phyloP scores from a whole-genome alignment of 2,888 invertebrate genomes.

The Brenthis ino region DNA sequence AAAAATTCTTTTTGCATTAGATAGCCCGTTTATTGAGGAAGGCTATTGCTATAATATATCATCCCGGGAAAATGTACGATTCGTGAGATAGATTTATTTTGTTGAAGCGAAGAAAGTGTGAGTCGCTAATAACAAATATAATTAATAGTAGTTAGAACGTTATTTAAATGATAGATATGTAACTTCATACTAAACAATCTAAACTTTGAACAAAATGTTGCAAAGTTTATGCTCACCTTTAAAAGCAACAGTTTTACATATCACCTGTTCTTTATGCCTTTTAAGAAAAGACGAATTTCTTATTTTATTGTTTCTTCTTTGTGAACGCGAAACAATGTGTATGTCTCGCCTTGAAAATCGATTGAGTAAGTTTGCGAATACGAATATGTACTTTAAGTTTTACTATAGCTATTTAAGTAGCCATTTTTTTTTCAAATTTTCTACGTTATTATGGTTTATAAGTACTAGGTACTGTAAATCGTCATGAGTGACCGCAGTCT shows the following conservation, averaged over 20 bases:
- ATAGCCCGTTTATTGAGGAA: too few relatives aligned
- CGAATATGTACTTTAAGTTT: not conserved
- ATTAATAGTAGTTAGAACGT: too few relatives aligned
- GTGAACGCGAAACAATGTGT: conserved; percentile 31
- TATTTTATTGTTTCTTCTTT: conserved; percentile 27
- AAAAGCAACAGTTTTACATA: conserved; percentile 1
- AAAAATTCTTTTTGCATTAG: too few relatives aligned
- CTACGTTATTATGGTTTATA: not conserved
- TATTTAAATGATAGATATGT: not conserved
- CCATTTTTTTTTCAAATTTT: conserved; percentile 3
- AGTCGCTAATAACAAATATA: too few relatives aligned
- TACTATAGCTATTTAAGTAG: conserved; percentile 6
- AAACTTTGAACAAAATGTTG: not conserved
- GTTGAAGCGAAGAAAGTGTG: too few relatives aligned
- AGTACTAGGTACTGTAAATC: conserved; percentile 16
- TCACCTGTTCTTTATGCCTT: conserved; percentile 20
- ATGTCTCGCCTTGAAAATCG: conserved; percentile 57
- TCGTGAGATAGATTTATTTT: too few relatives aligned
- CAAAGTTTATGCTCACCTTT: not conserved
- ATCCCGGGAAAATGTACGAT: too few relatives aligned
- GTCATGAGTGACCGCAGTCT: conserved; percentile 21
- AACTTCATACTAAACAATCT: conserved; percentile 4
- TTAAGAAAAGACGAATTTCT: conserved; percentile 25
- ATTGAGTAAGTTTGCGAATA: conserved; percentile 53
- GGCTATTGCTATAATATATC: too few relatives aligned